phyloP scores from a whole-genome alignment of 1,140 invertebrate species.

The Eupeodes corollae region DNA sequence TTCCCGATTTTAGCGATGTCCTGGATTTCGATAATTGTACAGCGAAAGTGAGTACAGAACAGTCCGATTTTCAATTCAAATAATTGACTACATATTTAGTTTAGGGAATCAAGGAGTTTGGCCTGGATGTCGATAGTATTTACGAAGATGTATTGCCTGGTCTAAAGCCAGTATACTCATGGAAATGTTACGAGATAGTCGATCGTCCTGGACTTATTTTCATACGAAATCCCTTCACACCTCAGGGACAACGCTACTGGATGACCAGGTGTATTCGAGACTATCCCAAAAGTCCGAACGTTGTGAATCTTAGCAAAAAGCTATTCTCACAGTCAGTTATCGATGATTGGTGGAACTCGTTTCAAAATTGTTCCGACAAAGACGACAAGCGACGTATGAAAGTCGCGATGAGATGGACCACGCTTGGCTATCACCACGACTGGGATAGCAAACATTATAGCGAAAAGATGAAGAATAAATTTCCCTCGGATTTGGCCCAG shows the following conservation, averaged over 20 bases:
- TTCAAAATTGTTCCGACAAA: slow-evolving; percentile 35
- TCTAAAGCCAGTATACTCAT: slow-evolving; percentile 40
- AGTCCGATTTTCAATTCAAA: slow-evolving; percentile 2
- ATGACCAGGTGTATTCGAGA: slow-evolving; percentile 62
- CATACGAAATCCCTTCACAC: slow-evolving; percentile 74
- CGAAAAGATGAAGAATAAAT: slow-evolving; percentile 49
- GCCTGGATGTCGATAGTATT: slow-evolving; percentile 3
- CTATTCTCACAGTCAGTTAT: slow-evolving; percentile 13
- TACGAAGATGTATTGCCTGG: slow-evolving; percentile 5
- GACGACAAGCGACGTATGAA: slow-evolving; percentile 35
- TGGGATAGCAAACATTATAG: slow-evolving; percentile 85
- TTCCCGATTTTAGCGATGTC: slow-evolving; percentile 41
- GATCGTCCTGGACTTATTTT: slow-evolving; percentile 59
- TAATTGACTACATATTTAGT: neutral
- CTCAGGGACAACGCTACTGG: slow-evolving; percentile 69
- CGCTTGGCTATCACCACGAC: slow-evolving; percentile 89
- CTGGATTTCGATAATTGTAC: slow-evolving; percentile 37
- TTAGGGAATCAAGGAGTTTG: neutral
- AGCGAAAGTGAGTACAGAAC: slow-evolving; percentile 1
- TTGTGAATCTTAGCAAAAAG: slow-evolving; percentile 56
- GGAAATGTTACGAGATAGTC: slow-evolving; percentile 46
- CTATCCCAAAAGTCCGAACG: slow-evolving; percentile 65
- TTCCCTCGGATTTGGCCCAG: slow-evolving; percentile 58
- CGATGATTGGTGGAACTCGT: slow-evolving; percentile 35
- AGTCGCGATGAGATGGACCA: slow-evolving; percentile 76